These are phyloP conservation scores for Poecile montanus DNA, from an alignment of 2,797 vertebrate genomes.

Conservation along the genomic window DNA sequence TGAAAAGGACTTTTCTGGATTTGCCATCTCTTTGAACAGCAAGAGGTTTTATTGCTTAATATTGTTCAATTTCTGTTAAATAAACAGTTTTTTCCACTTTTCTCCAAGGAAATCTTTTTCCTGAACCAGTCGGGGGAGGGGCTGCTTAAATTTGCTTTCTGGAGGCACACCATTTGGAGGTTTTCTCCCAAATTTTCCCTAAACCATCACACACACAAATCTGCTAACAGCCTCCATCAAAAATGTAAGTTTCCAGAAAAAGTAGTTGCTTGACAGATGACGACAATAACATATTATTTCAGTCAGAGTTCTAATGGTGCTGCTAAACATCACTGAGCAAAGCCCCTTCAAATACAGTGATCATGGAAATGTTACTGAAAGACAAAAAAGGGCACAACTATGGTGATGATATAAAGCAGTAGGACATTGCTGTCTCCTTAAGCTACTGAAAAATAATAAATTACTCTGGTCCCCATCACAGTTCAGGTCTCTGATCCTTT, in stretches of 20 bases:
- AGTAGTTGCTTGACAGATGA: not conserved
- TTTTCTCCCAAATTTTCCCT: too few species aligned
- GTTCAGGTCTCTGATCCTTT: conserved; percentile 4
- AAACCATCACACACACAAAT: not conserved
- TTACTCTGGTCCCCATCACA: conserved; percentile 14
- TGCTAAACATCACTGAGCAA: not conserved
- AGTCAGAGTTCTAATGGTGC: not conserved
- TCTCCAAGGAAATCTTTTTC: too few species aligned
- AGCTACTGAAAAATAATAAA: not conserved
- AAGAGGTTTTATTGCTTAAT: too few species aligned
- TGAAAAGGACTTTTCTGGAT: too few species aligned
- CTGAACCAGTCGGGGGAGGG: too few species aligned
- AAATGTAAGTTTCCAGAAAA: not conserved
- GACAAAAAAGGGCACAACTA: not conserved
- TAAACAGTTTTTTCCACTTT: too few species aligned
- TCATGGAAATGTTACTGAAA: not conserved
- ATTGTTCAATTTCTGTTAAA: too few species aligned
- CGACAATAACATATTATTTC: not conserved
- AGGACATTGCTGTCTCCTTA: not conserved
- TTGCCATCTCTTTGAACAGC: too few species aligned
- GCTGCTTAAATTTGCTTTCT: too few species aligned
- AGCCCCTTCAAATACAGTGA: not conserved
- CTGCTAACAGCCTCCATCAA: not conserved
- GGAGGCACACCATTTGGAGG: too few species aligned
- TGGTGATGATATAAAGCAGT: not conserved